phyloP scores from a whole-genome alignment of 2,113 vertebrate genomes.

The Hydrolagus affinis region DNA sequence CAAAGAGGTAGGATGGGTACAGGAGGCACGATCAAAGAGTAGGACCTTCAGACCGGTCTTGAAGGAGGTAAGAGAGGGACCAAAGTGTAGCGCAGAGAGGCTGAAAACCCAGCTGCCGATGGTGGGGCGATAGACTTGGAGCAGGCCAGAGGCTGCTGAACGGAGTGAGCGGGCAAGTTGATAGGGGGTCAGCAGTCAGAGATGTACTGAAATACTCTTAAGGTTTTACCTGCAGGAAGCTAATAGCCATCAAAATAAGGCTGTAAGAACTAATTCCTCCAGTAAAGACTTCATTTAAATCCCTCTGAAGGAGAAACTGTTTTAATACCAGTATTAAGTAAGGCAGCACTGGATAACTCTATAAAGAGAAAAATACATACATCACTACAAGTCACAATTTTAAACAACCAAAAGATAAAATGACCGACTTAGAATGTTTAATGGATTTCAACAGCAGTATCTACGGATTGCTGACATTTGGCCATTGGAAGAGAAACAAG shows the following conservation, averaged over 20 bases:
- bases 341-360: conserved; percentile 68
- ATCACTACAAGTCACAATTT: neutral
- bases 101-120: too few species aligned
- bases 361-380: conserved; percentile 29
- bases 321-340: conserved; percentile 72
- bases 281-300: conserved; percentile 71
- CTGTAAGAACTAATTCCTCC: conserved; percentile 72
- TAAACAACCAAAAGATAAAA: neutral
- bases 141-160: too few species aligned
- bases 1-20: too few species aligned
- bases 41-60: too few species aligned
- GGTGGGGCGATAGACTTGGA: too few species aligned
- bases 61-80: too few species aligned
- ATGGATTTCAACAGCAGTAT: neutral
- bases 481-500: neutral
- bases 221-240: conserved; percentile 61
- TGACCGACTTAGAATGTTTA: neutral
- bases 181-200: too few species aligned
- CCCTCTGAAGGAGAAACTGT: conserved; percentile 70
- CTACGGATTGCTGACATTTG: neutral
- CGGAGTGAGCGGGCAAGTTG: too few species aligned
- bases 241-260: conserved; percentile 72
- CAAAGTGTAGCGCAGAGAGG: too few species aligned
- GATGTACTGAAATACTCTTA: too few species aligned
- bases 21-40: too few species aligned